Percentiles rank a stretch among this genome's conserved stretches.
Conservation (phyloP, 1,140 invertebrate genomes). For the Drosophila asahinai region DNA sequence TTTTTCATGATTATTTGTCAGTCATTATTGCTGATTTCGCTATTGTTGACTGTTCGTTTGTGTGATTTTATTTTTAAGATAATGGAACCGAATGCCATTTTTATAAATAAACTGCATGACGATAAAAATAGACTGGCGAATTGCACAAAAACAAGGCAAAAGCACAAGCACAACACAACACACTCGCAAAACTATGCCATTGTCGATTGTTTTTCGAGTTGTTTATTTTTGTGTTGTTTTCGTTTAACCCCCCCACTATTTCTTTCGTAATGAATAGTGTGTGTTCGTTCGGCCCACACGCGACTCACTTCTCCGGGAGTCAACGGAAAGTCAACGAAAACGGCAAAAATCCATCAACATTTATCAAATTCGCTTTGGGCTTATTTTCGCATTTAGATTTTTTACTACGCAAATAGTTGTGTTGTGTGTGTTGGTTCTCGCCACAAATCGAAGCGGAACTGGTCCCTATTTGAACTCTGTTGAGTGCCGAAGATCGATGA, state of each 20-base stretch:
- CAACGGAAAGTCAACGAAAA: slow-evolving; percentile 47
- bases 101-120: slow-evolving; percentile 79
- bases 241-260: slow-evolving; percentile 16
- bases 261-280: slow-evolving; percentile 57
- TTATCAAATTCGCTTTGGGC: slow-evolving; percentile 26
- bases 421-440: neutral
- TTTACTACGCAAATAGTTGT: slow-evolving; percentile 33
- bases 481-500: slow-evolving; percentile 16
- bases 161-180: slow-evolving; percentile 23
- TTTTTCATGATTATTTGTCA: slow-evolving; percentile 73
- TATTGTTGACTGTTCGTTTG: slow-evolving; percentile 46
- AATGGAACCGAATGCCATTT: slow-evolving; percentile 72
- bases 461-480: slow-evolving; percentile 17
- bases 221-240: slow-evolving; percentile 27
- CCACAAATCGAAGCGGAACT: slow-evolving; percentile 29
- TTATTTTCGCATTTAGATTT: slow-evolving; percentile 28
- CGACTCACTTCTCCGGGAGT: slow-evolving; percentile 32
- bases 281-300: slow-evolving; percentile 61
- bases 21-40: slow-evolving; percentile 55
- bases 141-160: slow-evolving; percentile 55
- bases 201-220: slow-evolving; percentile 47
- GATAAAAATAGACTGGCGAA: slow-evolving; percentile 71
- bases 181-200: slow-evolving; percentile 58
- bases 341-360: slow-evolving; percentile 49
- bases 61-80: slow-evolving; percentile 63